These are phyloP conservation scores for Leptonema lineaticorne DNA, from an alignment of 1,140 invertebrate genomes.

Conservation along the genomic window DNA sequence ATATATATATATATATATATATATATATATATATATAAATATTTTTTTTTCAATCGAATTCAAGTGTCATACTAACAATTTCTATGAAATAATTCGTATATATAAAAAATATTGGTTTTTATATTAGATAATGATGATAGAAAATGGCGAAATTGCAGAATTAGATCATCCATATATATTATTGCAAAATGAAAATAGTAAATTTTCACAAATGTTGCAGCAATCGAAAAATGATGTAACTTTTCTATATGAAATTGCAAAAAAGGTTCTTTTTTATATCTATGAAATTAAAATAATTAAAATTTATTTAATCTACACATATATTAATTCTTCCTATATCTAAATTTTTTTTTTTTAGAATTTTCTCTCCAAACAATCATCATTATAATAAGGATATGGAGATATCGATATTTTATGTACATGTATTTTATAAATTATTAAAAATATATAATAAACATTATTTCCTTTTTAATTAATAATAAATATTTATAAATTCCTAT, in stretches of 20 bases:
- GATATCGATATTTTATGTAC: no score
- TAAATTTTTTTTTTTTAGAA: neutral
- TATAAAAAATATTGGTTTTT: neutral
- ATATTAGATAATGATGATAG: constrained; percentile 46
- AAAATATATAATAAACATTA: no score
- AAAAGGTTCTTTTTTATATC: constrained; percentile 6
- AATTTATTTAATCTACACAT: neutral
- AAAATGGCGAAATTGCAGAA: constrained; percentile 45
- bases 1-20: no score
- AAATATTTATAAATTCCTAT: no score
- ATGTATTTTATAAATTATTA: no score
- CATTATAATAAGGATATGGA: no score
- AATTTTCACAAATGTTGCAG: constrained; percentile 32
- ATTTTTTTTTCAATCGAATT: no score
- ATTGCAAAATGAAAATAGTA: constrained; percentile 42
- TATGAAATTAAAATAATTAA: neutral
- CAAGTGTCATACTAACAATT: no score
- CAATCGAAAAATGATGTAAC: neutral
- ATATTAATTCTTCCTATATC: neutral
- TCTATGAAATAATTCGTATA: no score
- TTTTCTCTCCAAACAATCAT: no score
- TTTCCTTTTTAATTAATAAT: no score
- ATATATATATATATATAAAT: no score
- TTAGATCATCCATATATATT: constrained; percentile 47
- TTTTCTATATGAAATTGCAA: neutral